Base-by-base conservation (phyloP, 53 echinoderm and acorn worm species). In the Paracentrotus lividus region DNA sequence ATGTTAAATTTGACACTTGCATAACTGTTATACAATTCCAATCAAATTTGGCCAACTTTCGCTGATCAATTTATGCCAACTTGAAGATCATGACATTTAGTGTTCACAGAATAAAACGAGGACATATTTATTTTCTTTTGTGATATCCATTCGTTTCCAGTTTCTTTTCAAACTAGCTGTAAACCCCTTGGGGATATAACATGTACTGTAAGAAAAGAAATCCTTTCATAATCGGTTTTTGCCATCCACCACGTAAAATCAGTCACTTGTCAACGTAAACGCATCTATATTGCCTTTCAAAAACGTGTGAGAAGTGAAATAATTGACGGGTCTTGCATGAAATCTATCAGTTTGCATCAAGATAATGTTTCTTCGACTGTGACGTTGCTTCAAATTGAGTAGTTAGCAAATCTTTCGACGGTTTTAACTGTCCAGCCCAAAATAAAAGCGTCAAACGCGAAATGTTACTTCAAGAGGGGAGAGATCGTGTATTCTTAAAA, bases 201-300 rank as follows among this genome's bases (percentile, higher is more conserved):
- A 1, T 64, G 7, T 31, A 27, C 31, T 13, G 0, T 8, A 64
- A 4, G 8, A 18, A 9, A 27, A 12, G 31, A 31, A 9, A 29
- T 64, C 64, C 9, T 9, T 13, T 29, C 27, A 64, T 64, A 64
- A 12, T 27, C 26, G 29, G 64, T 64, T 64, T 12, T 81, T 6
- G 3, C 45, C 24, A 47, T 81, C 47, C 43, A 13, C 81, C 81
- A 81, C 81, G 81, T 81, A n/a, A 6, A 34, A 24, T 24, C 45
- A 24, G 18, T 47, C 0, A 27, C n/a, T 81, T 47, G 45, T n/a
- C 1, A 9, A 1, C 5, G 8, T 81, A 47, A 81, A 81, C n/a
- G 10, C 44, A 3, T 47, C 44, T 81, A n/a, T n/a, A 81, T n/a
- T 47, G 81, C 81, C 49, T 81, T 81, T 47, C 81, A 14, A 81